These are phyloP conservation scores for Drosophila trapezifrons DNA, from an alignment of 1,140 invertebrate genomes.

Conservation along the genomic window DNA sequence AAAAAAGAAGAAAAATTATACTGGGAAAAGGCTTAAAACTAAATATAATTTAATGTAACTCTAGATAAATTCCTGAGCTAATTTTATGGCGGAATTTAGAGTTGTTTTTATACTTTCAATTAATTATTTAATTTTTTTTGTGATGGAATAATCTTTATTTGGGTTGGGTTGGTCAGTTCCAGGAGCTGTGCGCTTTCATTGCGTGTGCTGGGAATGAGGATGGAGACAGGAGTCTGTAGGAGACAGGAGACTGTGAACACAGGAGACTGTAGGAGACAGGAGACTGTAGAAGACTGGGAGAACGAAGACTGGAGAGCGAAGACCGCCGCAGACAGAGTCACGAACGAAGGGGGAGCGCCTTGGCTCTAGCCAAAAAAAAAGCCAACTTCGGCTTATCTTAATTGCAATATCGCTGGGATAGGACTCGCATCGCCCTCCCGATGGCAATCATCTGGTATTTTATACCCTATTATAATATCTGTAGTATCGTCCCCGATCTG, in stretches of 20 bases:
- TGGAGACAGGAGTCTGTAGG: neutral
- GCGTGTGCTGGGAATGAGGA: conserved; percentile 6
- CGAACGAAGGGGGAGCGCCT: conserved; percentile 24
- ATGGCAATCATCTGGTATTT: conserved; percentile 54
- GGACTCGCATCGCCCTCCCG: conserved; percentile 44
- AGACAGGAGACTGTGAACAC: too few relatives aligned
- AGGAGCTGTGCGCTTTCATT: conserved; percentile 15
- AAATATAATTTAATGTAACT: neutral
- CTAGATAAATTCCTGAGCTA: too few relatives aligned
- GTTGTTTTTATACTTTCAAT: neutral
- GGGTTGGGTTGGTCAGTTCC: conserved; percentile 1
- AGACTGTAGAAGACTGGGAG: neutral
- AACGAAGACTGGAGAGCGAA: neutral
- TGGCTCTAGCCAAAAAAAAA: conserved; percentile 32
- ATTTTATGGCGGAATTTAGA: too few relatives aligned
- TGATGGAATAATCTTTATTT: neutral
- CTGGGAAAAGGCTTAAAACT: neutral
- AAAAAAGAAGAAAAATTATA: too few relatives aligned
- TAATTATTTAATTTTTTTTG: neutral
- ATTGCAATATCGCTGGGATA: conserved; percentile 73
- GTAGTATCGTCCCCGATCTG: conserved; percentile 6
- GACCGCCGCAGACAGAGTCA: conserved; percentile 15
- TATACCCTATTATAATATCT: conserved; percentile 6
- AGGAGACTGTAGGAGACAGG: neutral
- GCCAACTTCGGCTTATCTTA: conserved; percentile 73